Evolutionary conservation across 1,140 invertebrate species (phyloP).

Genomic region (Diabrotica undecimpunctata): DNA sequence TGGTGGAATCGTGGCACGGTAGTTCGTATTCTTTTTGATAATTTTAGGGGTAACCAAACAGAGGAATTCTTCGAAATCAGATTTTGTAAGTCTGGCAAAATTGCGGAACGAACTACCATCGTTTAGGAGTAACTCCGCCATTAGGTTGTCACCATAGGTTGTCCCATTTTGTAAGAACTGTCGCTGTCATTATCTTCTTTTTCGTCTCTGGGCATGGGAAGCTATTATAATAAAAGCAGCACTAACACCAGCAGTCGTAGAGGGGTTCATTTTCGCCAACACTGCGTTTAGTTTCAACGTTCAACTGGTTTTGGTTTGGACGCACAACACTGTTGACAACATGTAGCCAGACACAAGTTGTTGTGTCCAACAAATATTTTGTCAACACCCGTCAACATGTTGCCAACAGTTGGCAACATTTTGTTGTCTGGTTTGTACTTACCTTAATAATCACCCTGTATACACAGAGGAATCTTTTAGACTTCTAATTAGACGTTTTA

Average conservation of each 20-base stretch:
- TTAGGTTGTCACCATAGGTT: too few relatives aligned
- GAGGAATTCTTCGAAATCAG: slow-evolving; percentile 20
- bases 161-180: too few relatives aligned
- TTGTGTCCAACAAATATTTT: slow-evolving; percentile 5
- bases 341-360: slow-evolving; percentile 6
- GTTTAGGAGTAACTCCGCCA: too few relatives aligned
- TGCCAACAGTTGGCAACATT: background rate
- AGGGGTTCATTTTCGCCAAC: background rate
- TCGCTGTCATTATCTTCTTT: too few relatives aligned
- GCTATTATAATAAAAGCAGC: too few relatives aligned
- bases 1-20: background rate
- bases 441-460: too few relatives aligned
- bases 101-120: too few relatives aligned
- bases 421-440: background rate
- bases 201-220: too few relatives aligned
- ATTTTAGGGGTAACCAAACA: slow-evolving; percentile 19
- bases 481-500: too few relatives aligned
- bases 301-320: background rate
- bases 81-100: too few relatives aligned
- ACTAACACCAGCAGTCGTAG: slow-evolving; percentile 21
- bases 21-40: background rate
- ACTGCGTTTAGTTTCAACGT: background rate
- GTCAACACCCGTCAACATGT: too few relatives aligned
- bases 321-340: background rate
- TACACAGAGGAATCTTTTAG: too few relatives aligned